Conservation (phyloP, 2,113 vertebrate species). For the Triplophysa siluroides region DNA sequence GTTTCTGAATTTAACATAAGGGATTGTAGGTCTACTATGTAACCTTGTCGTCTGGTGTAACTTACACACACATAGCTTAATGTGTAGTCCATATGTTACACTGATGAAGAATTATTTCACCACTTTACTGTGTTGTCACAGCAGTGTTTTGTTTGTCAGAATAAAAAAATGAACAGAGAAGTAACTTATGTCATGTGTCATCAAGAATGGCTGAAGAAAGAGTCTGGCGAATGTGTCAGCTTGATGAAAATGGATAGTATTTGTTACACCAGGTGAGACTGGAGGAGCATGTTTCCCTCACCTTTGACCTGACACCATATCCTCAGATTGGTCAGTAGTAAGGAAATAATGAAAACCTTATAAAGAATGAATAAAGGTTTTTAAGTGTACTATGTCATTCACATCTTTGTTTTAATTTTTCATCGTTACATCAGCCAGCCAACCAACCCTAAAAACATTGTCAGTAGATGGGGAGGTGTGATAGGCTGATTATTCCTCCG, state of each 20-base stretch:
- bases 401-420: not conserved
- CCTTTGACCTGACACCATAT: not conserved
- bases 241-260: not conserved
- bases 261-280: not conserved
- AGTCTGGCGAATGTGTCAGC: not conserved
- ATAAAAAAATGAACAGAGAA: slow-evolving; percentile 60
- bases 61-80: slow-evolving; percentile 51
- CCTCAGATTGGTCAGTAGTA: not conserved
- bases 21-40: slow-evolving; percentile 60
- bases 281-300: not conserved
- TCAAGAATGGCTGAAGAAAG: slow-evolving; percentile 34
- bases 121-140: slow-evolving; percentile 54
- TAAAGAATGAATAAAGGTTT: not conserved
- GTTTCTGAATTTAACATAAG: slow-evolving; percentile 65
- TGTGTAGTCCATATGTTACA: slow-evolving; percentile 66
- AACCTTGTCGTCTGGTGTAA: slow-evolving; percentile 65
- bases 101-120: slow-evolving; percentile 64
- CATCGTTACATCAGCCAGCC: slow-evolving; percentile 17
- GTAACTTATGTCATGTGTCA: slow-evolving; percentile 55
- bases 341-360: not conserved
- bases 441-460: slow-evolving; percentile 51
- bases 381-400: not conserved
- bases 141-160: slow-evolving; percentile 47
- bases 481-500: slow-evolving; percentile 62
- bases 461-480: slow-evolving; percentile 39